Conservation (phyloP, 2,113 vertebrate genomes). For the Cyanistes caeruleus region DNA sequence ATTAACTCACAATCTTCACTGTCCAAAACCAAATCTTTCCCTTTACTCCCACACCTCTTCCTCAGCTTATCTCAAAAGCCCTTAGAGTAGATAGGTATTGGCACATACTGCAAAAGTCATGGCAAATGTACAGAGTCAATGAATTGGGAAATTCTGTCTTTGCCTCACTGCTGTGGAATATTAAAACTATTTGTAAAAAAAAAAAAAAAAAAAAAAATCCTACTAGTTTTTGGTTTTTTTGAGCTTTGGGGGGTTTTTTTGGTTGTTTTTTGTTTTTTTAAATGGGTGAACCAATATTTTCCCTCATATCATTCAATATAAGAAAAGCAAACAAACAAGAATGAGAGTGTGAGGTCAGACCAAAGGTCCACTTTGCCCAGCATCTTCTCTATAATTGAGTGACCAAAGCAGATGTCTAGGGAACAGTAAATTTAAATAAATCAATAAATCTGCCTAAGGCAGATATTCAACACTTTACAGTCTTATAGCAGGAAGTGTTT, state of each 20-base stretch:
- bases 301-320: not conserved
- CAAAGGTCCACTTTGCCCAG: not conserved
- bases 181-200: not conserved
- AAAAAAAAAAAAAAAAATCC: not conserved
- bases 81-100: not conserved
- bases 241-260: no score
- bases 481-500: slow-evolving; percentile 27
- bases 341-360: not conserved
- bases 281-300: not conserved
- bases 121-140: not conserved
- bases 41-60: not conserved
- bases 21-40: not conserved
- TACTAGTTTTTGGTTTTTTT: not conserved
- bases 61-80: not conserved
- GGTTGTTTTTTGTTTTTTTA: no score
- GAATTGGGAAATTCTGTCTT: not conserved
- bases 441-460: slow-evolving; percentile 47
- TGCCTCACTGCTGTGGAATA: not conserved
- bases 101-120: not conserved
- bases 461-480: slow-evolving; percentile 44
- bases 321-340: slow-evolving; percentile 37
- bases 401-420: slow-evolving; percentile 48
- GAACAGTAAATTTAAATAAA: slow-evolving; percentile 46
- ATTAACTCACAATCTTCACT: not conserved
- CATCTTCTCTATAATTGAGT: not conserved